A percentile compares a stretch with the other conserved stretches of the same genome.
These are phyloP conservation scores for Pyrgilauda ruficollis DNA, from an alignment of 2,113 vertebrate genomes.

Conservation along the genomic window DNA sequence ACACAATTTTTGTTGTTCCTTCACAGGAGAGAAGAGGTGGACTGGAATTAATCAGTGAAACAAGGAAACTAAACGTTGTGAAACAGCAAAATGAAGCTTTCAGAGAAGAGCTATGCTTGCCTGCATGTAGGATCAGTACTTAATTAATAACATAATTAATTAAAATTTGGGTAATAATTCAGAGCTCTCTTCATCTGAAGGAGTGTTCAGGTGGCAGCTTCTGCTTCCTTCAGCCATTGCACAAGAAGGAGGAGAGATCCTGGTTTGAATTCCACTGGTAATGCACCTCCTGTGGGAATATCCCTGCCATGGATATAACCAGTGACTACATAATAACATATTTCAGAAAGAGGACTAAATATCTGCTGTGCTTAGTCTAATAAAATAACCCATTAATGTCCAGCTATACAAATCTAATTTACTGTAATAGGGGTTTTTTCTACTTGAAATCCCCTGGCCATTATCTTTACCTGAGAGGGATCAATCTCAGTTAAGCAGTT, in stretches of 20 bases:
- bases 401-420: neutral
- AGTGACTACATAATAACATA: neutral
- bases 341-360: neutral
- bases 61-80: neutral
- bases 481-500: neutral
- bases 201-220: neutral
- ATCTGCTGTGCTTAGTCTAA: neutral
- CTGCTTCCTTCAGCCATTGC: neutral
- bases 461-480: neutral
- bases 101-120: neutral
- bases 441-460: neutral
- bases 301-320: neutral
- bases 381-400: slow-evolving; percentile 27
- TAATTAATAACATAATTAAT: neutral
- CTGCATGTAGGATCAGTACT: neutral
- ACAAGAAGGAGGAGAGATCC: neutral
- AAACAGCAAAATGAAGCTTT: neutral
- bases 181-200: neutral
- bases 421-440: neutral
- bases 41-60: neutral
- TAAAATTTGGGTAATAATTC: neutral
- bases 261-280: neutral
- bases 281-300: neutral
- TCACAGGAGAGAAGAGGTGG: neutral
- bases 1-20: neutral